Evolutionary conservation across 1,140 invertebrate species (phyloP).

Genomic region (Scaptomyza pallida): DNA sequence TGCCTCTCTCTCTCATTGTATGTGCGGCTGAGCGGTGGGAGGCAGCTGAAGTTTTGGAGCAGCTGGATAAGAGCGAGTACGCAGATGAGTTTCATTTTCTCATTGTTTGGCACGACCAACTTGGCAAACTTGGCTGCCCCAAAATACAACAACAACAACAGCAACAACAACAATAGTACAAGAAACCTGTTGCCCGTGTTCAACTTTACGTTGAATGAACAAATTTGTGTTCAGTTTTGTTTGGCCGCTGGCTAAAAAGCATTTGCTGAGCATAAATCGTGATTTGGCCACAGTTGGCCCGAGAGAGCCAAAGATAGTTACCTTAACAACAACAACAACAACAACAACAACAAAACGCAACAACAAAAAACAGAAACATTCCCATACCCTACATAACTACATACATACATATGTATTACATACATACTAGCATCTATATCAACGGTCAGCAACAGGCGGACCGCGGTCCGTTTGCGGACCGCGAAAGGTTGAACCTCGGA

Average conservation of each 20-base stretch:
- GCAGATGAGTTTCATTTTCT: conserved; percentile 79
- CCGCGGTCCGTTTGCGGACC: no score
- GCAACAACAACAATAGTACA: conserved; percentile 7
- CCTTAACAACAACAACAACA: neutral
- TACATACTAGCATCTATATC: neutral
- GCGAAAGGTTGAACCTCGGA: no score
- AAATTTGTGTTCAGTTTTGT: conserved; percentile 57
- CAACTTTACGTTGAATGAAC: conserved; percentile 68
- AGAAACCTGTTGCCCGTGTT: conserved; percentile 68
- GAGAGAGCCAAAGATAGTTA: conserved; percentile 21
- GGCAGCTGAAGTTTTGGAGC: conserved; percentile 40
- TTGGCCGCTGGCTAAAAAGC: conserved; percentile 58
- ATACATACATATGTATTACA: neutral
- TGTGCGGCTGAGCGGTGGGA: conserved; percentile 45
- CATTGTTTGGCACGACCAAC: conserved; percentile 58
- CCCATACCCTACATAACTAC: conserved; percentile 17
- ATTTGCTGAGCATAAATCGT: conserved; percentile 71
- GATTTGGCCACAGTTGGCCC: conserved; percentile 30
- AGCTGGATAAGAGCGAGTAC: conserved; percentile 61
- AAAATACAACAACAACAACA: conserved; percentile 31
- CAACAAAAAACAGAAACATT: conserved; percentile 6
- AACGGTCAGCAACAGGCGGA: no score
- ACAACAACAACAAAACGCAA: conserved; percentile 20
- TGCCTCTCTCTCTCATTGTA: no score
- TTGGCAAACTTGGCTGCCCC: conserved; percentile 32